Evolutionary conservation across 2,113 vertebrate genomes (phyloP), one percentile per base, ranked within the genome.

Genomic region (Coregonus clupeaformis): DNA sequence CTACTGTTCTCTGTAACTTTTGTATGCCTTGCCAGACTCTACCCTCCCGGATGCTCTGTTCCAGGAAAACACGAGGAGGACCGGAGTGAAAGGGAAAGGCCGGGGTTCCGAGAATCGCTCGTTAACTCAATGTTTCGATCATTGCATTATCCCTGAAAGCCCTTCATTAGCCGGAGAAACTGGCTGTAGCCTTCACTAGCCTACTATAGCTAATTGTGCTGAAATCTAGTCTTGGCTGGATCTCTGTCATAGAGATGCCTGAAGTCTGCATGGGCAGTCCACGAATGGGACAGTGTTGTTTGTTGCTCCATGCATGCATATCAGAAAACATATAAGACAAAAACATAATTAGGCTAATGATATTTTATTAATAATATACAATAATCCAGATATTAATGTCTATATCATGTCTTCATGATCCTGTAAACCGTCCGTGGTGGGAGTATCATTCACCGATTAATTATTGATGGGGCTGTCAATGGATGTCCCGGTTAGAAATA

Each of bases 31-130:
- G 79, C 29, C 64, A 47, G 72, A 69, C 63, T 82, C 84, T 77
- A 72, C 81, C 84, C 78, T 85, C 73, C 81, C 83, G 89, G 89
- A 74, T 80, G 77, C 65, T 20, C 36, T 20, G 76, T 72, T 72
- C 70, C 86, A 90, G 91, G 91, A 91, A 91, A 91, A 79, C 83
- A 77, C 88, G 90, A 84, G 82, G 91, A 74, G 32, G 76, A 73
- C 32, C 75, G 76, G 65, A 80, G 75, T 16, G 71, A 77, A 60
- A 12, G 59, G 71, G 36, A 79, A 79, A 77, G 90, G 85, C 90
- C 91, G 12, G 76, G 18, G 3, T 60, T 62, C 24, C 13, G 9
- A 36, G 20, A 22, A 22, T 60, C 65, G 16, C 16, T n/a, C 29
- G 6, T 36, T n/a, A 32, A 30, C 18, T 18, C 16, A 36, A 67